Conservation (phyloP, 2,888 invertebrate genomes). For the Nomada ferruginata region DNA sequence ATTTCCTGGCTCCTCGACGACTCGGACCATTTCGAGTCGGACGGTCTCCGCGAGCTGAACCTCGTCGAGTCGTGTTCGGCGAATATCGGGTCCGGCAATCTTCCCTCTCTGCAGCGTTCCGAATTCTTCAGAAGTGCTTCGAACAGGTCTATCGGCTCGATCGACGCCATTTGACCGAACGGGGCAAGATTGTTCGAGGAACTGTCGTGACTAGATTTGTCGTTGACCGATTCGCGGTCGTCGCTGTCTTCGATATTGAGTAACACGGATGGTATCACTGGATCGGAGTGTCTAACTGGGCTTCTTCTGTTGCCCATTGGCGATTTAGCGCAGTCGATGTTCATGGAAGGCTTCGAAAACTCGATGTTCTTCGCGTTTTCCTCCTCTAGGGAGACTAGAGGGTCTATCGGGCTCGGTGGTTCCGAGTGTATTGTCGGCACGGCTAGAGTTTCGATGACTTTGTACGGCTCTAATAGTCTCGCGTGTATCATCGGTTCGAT, state of each 20-base stretch:
- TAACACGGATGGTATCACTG: conserved; percentile 77
- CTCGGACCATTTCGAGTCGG: conserved; percentile 82
- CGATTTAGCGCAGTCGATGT: conserved; percentile 41
- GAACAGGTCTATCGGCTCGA: conserved; percentile 70
- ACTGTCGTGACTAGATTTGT: conserved; percentile 21
- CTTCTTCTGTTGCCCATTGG: conserved; percentile 59
- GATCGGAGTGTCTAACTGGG: conserved; percentile 76
- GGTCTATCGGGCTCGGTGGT: conserved; percentile 80
- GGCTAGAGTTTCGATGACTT: conserved; percentile 69
- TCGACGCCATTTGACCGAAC: conserved; percentile 16
- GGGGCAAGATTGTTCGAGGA: conserved; percentile 17
- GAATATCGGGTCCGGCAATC: conserved; percentile 75
- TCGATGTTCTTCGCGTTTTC: conserved; percentile 59
- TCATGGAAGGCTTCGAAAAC: conserved; percentile 13
- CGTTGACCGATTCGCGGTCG: conserved; percentile 4
- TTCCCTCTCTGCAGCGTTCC: conserved; percentile 61
- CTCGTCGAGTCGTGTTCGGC: conserved; percentile 79
- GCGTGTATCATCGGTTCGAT: conserved; percentile 63
- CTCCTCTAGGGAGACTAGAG: conserved; percentile 71
- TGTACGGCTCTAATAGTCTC: conserved; percentile 69
- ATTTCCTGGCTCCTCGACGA: conserved; percentile 81
- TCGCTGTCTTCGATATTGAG: conserved; percentile 78
- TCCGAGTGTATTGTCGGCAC: conserved; percentile 80
- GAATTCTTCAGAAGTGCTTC: conserved; percentile 70
- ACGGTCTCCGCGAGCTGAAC: conserved; percentile 80